Conservation (phyloP, 2,888 invertebrate genomes). For the Dryobotodes eremita region DNA sequence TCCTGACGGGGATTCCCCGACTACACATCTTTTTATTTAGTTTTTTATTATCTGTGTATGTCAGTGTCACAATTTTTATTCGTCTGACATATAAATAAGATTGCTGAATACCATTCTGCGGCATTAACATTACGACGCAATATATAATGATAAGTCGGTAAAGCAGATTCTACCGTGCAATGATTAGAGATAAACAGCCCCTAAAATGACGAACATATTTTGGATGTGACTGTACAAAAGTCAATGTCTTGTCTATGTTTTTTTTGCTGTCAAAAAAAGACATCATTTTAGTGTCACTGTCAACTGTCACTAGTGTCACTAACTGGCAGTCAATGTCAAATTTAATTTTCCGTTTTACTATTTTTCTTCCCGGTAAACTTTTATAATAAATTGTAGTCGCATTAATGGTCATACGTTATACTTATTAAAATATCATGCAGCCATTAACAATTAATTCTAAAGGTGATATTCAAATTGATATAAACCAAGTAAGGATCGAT, state of each 20-base stretch:
- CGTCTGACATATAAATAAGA: no score
- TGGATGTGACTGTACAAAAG: not conserved
- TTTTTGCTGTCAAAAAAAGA: not conserved
- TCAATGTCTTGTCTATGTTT: not conserved
- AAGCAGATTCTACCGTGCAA: not conserved
- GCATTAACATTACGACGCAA: no score
- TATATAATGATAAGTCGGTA: not conserved
- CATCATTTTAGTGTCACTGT: not conserved
- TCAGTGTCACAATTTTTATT: no score
- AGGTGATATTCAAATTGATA: conserved; percentile 85
- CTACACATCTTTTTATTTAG: no score
- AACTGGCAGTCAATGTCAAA: conserved; percentile 18
- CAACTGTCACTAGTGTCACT: not conserved
- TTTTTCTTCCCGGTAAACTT: conserved; percentile 30
- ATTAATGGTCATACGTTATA: conserved; percentile 11
- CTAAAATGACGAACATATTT: not conserved
- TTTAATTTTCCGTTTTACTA: conserved; percentile 32
- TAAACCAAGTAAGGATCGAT: conserved; percentile 86
- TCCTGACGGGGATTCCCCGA: no score
- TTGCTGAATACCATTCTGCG: no score
- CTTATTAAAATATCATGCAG: conserved; percentile 73
- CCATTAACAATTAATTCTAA: conserved; percentile 80
- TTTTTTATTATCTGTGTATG: no score
- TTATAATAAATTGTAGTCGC: conserved; percentile 11
- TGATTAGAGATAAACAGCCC: no score